These are phyloP conservation scores for Hippocampus comes DNA, from an alignment of 2,113 vertebrate species.

Conservation along the genomic window DNA sequence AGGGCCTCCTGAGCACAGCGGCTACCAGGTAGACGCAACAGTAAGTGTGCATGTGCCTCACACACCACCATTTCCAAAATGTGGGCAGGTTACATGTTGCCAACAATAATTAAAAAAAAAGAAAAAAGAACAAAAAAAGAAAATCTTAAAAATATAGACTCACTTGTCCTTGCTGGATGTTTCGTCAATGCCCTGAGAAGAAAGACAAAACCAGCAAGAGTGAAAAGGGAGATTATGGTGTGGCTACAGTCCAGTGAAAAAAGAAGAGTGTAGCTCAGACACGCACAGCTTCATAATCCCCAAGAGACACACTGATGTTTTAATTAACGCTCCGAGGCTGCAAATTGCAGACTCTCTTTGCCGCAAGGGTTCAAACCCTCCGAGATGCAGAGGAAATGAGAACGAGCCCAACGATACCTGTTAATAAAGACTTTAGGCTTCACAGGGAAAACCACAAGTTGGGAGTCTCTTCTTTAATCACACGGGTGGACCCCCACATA, in stretches of 20 bases:
- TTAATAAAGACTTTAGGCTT: constrained; percentile 23
- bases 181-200: constrained; percentile 87
- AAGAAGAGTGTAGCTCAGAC: constrained; percentile 52
- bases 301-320: constrained; percentile 68
- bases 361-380: constrained; percentile 52
- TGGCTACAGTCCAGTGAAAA: constrained; percentile 36
- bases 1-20: constrained; percentile 86
- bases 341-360: constrained; percentile 65
- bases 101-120: neutral
- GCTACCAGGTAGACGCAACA: constrained; percentile 60
- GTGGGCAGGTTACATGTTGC: neutral
- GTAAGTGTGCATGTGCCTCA: constrained; percentile 9
- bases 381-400: constrained; percentile 45
- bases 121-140: neutral
- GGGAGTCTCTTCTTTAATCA: constrained; percentile 7
- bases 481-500: no score
- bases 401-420: constrained; percentile 49
- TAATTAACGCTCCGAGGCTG: constrained; percentile 71
- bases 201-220: constrained; percentile 30
- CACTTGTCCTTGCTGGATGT: constrained; percentile 94
- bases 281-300: constrained; percentile 61
- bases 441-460: constrained; percentile 16
- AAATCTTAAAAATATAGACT: constrained; percentile 58
- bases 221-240: constrained; percentile 29
- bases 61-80: neutral